phyloP scores from a whole-genome alignment of 2,797 vertebrate genomes.

The Schizothorax lantsangensis region DNA sequence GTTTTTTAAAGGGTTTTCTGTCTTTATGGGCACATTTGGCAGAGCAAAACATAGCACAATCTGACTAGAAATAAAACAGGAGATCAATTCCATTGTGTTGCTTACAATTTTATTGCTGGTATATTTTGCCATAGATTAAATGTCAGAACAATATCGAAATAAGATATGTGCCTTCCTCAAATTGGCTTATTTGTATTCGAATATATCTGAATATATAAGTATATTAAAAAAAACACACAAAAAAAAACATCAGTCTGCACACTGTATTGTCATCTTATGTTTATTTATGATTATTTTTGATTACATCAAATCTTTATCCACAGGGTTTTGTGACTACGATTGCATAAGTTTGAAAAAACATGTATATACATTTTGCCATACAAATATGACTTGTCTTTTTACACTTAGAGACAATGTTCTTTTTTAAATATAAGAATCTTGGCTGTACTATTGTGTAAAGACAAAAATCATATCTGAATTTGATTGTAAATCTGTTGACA shows the following conservation, averaged over 20 bases:
- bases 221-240: too few relatives aligned
- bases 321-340: not conserved
- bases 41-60: not conserved
- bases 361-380: not conserved
- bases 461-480: not conserved
- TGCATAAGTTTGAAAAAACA: not conserved
- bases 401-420: not conserved
- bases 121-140: not conserved
- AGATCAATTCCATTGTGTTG: not conserved
- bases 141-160: not conserved
- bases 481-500: not conserved
- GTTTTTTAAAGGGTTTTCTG: not conserved
- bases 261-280: not conserved
- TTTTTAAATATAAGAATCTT: not conserved
- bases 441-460: not conserved
- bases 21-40: not conserved
- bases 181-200: not conserved
- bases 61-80: slow-evolving; percentile 1
- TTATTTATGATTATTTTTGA: not conserved
- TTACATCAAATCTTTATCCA: not conserved
- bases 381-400: not conserved
- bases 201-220: too few relatives aligned
- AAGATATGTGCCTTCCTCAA: not conserved
- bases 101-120: not conserved
- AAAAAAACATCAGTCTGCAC: not conserved